Evolutionary conservation across 1,140 invertebrate species (phyloP).

Genomic region (Drosophila bipectinata): DNA sequence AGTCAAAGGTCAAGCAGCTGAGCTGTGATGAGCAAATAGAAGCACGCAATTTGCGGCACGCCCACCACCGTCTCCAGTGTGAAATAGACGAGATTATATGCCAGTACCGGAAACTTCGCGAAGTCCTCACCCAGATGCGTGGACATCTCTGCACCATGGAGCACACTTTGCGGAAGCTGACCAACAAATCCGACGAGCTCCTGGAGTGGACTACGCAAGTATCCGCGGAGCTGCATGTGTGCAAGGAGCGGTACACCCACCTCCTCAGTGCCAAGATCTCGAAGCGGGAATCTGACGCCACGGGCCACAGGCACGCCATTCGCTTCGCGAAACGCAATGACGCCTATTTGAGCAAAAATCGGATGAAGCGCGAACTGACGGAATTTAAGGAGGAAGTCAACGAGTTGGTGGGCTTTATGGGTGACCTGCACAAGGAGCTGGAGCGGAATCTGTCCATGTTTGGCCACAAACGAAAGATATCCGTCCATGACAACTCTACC

Average conservation of each 20-base stretch:
- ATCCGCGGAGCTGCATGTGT: constrained; percentile 21
- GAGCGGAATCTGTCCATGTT: background rate
- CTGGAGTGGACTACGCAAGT: constrained; percentile 24
- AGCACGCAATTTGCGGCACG: constrained; percentile 28
- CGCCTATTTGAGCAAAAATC: background rate
- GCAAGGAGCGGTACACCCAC: constrained; percentile 16
- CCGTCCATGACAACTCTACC: background rate
- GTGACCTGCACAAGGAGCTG: constrained; percentile 29
- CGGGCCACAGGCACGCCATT: background rate
- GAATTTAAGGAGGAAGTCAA: constrained; percentile 33
- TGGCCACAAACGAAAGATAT: background rate
- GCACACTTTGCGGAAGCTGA: constrained; percentile 10
- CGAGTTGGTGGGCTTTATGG: constrained; percentile 9
- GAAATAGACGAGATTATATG: constrained; percentile 46
- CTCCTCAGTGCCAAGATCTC: constrained; percentile 23
- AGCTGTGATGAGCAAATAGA: constrained; percentile 27
- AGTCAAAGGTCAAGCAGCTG: background rate
- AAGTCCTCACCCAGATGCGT: constrained; percentile 1
- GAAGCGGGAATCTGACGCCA: constrained; percentile 5
- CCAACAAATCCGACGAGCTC: background rate
- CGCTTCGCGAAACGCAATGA: background rate
- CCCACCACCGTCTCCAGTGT: constrained; percentile 37
- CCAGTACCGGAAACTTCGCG: constrained; percentile 16
- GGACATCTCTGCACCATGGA: background rate
- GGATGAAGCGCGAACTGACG: constrained; percentile 15